Percentiles rank a stretch among this genome's conserved stretches.
Evolutionary conservation across 2,797 vertebrate species (phyloP).

Genomic region (Schizopygopsis pylzovi): DNA sequence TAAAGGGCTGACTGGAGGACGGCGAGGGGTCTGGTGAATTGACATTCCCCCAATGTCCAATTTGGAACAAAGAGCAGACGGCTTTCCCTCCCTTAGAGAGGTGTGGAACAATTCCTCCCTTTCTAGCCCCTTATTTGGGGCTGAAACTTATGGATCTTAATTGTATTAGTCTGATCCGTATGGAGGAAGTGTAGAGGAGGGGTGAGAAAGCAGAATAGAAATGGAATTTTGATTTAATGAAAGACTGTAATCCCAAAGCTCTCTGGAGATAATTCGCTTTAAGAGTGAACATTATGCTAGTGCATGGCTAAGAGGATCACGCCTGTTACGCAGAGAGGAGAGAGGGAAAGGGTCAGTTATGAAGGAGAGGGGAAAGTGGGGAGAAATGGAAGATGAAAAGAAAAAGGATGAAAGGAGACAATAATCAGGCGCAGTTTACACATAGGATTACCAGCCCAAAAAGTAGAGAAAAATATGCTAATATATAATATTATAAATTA

Average conservation of each 20-base stretch:
- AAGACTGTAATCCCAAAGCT: conserved; percentile 72
- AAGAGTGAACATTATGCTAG: conserved; percentile 62
- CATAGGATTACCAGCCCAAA: not conserved
- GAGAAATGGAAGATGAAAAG: not conserved
- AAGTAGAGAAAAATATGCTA: not conserved
- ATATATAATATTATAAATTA: not conserved
- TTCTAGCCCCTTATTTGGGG: conserved; percentile 67
- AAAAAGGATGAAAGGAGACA: not conserved
- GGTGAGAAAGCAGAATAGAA: conserved; percentile 64
- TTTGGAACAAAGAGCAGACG: conserved; percentile 30
- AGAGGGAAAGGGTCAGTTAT: conserved; percentile 29
- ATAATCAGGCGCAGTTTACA: not conserved
- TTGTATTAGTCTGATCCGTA: conserved; percentile 74
- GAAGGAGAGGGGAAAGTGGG: not conserved
- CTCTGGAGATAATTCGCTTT: conserved; percentile 64
- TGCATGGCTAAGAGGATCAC: conserved; percentile 62
- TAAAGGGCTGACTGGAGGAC: conserved; percentile 1
- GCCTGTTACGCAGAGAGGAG: conserved; percentile 46
- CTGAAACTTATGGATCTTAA: conserved; percentile 78
- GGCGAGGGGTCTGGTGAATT: conserved; percentile 29
- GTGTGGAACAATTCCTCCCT: conserved; percentile 69
- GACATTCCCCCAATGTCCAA: conserved; percentile 10
- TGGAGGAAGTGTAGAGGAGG: conserved; percentile 53
- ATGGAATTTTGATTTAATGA: conserved; percentile 77
- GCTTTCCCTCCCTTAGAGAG: conserved; percentile 65